phyloP scores from a whole-genome alignment of 2,888 invertebrate genomes.

The Lithophane semibrunnea region DNA sequence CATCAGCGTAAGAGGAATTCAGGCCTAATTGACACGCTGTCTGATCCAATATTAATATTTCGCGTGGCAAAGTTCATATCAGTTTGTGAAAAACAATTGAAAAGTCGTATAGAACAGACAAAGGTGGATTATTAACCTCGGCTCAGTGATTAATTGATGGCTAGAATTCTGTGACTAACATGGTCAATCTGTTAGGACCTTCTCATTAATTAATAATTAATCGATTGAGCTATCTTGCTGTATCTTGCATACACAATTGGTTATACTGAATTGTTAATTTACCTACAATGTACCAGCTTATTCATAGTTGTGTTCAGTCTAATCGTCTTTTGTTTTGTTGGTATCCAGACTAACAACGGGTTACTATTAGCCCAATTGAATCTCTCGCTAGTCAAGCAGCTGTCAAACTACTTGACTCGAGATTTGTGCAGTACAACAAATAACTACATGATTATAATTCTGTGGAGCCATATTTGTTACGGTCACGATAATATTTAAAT shows the following conservation, averaged over 20 bases:
- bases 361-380: not conserved
- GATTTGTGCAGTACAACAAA: no score
- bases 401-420: no score
- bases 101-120: not conserved
- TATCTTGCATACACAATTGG: conserved; percentile 31
- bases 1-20: no score
- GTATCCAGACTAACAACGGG: not conserved
- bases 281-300: not conserved
- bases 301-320: not conserved
- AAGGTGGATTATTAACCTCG: conserved; percentile 19
- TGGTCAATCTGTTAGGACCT: conserved; percentile 37
- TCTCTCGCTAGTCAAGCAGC: no score
- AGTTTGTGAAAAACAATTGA: not conserved
- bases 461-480: no score
- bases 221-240: conserved; percentile 39
- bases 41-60: not conserved
- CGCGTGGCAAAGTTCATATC: not conserved
- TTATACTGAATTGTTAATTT: conserved; percentile 11
- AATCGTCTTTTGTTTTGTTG: not conserved
- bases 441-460: no score
- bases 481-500: no score
- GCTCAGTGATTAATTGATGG: conserved; percentile 1
- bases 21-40: not conserved
- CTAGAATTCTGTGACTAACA: conserved; percentile 34
- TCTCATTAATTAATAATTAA: conserved; percentile 51